Evolutionary conservation across 2,888 invertebrate species (phyloP).

Genomic region (Ennomos quercinarius): DNA sequence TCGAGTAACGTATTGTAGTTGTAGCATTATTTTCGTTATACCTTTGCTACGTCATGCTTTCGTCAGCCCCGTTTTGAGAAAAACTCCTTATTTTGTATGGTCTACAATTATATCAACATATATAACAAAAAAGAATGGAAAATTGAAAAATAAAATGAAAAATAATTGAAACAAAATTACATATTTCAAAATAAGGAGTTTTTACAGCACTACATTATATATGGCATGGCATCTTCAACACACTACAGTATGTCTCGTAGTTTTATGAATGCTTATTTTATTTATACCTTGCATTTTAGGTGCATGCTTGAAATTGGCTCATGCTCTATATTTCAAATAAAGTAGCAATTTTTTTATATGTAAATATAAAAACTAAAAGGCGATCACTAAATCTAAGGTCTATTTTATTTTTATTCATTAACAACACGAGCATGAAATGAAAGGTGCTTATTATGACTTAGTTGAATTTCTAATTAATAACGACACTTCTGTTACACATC

Average conservation of each 20-base stretch:
- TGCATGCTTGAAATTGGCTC: constrained; percentile 46
- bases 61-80: constrained; percentile 61
- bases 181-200: constrained; percentile 52
- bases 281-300: constrained; percentile 50
- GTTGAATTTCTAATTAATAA: constrained; percentile 2
- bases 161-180: constrained; percentile 6
- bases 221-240: constrained; percentile 30
- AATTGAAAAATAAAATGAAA: constrained; percentile 2
- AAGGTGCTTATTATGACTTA: constrained; percentile 15
- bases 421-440: constrained; percentile 22
- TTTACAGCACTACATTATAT: constrained; percentile 50
- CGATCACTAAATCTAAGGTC: constrained; percentile 12
- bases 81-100: constrained; percentile 55
- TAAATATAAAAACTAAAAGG: constrained; percentile 26
- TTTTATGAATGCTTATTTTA: constrained; percentile 35
- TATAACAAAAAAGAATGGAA: background rate
- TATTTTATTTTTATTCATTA: constrained; percentile 3
- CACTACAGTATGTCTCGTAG: constrained; percentile 33
- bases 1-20: constrained; percentile 52
- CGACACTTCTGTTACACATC: background rate
- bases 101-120: constrained; percentile 1
- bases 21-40: constrained; percentile 46
- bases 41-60: constrained; percentile 55
- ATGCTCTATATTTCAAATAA: constrained; percentile 45
- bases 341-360: constrained; percentile 33